A percentile compares a stretch with the other conserved stretches of the same genome.
phyloP scores from a whole-genome alignment of 2,797 vertebrate species.

The Rhinogobio ventralis region DNA sequence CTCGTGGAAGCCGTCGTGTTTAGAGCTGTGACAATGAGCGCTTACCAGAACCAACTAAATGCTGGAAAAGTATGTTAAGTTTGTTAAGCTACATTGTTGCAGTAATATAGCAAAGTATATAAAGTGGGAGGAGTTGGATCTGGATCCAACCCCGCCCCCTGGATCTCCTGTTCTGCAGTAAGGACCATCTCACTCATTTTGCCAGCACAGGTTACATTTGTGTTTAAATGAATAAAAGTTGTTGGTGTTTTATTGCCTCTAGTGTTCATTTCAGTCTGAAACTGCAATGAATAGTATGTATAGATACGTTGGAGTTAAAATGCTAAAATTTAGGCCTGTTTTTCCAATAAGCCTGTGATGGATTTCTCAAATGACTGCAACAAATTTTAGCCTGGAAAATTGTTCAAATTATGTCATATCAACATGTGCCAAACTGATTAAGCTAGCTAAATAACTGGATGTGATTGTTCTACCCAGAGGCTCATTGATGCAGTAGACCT shows the following conservation, averaged over 20 bases:
- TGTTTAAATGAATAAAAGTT: background rate
- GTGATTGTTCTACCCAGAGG: conserved; percentile 9
- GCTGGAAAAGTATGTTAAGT: too few species aligned
- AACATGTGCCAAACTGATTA: conserved; percentile 22
- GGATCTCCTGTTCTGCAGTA: too few species aligned
- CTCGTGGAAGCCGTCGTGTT: too few species aligned
- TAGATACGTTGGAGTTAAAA: background rate
- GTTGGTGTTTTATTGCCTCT: background rate
- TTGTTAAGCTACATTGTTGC: too few species aligned
- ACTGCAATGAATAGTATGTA: background rate
- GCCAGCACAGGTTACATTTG: background rate
- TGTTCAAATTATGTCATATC: conserved; percentile 5
- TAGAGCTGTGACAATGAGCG: too few species aligned
- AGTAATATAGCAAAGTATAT: too few species aligned
- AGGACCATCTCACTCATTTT: too few species aligned
- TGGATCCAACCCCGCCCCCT: too few species aligned
- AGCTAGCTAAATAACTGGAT: background rate
- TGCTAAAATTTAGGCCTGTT: background rate
- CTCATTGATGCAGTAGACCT: conserved; percentile 16
- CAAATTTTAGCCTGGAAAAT: conserved; percentile 11
- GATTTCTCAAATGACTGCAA: conserved; percentile 4
- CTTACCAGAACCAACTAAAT: too few species aligned
- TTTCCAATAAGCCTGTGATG: background rate
- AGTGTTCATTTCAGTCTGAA: background rate
- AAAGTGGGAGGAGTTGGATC: too few species aligned